Conservation (phyloP, 2,797 vertebrate genomes). For the Allobates femoralis region DNA sequence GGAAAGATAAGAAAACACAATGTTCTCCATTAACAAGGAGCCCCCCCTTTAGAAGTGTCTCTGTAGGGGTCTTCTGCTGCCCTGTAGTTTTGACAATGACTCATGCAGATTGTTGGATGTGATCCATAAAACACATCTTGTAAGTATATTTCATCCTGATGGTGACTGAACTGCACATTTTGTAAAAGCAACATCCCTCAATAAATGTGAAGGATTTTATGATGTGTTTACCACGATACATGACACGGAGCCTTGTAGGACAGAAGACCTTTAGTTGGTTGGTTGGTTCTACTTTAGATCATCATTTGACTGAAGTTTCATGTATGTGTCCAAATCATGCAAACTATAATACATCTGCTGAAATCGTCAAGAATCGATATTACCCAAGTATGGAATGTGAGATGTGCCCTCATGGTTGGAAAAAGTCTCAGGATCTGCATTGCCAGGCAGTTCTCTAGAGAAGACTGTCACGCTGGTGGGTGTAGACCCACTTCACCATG, state of each 20-base stretch:
- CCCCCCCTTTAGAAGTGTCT: constrained; percentile 26
- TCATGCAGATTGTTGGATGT: constrained; percentile 43
- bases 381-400: too few species aligned
- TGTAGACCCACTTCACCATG: too few species aligned
- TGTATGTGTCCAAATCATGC: too few species aligned
- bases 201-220: constrained; percentile 29
- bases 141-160: constrained; percentile 44
- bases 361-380: too few species aligned
- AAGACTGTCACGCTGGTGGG: too few species aligned
- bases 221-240: constrained; percentile 9
- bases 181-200: constrained; percentile 11
- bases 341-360: too few species aligned
- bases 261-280: too few species aligned
- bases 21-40: constrained; percentile 37
- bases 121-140: constrained; percentile 59
- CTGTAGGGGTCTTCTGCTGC: constrained; percentile 38
- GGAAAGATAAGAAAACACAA: constrained; percentile 45
- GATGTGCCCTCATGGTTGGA: too few species aligned
- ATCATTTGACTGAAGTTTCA: too few species aligned
- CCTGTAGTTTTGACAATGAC: constrained; percentile 47
- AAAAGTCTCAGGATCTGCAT: too few species aligned
- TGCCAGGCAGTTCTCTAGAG: too few species aligned
- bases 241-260: constrained; percentile 1
- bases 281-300: too few species aligned
- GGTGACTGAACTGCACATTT: constrained; percentile 36